Percentiles rank a stretch among this genome's conserved stretches.
These are phyloP conservation scores for Mesocentrotus franciscanus DNA, from an alignment of 53 echinoderm and acorn worm species.

Conservation along the genomic window DNA sequence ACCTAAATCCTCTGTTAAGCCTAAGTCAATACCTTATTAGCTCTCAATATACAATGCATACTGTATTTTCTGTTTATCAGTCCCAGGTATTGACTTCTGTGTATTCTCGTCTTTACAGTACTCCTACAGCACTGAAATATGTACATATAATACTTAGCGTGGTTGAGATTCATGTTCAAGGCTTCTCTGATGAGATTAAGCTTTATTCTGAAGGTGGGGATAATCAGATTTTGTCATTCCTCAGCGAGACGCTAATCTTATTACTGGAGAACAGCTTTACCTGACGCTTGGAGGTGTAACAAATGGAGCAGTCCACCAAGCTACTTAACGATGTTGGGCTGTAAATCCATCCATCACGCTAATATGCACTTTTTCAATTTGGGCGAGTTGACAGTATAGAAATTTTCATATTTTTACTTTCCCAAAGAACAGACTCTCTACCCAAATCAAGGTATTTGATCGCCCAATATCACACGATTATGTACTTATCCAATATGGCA, in stretches of 20 bases:
- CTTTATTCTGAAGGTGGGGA: conserved; percentile 9
- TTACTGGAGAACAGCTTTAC: neutral
- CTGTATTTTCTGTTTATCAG: too few relatives aligned
- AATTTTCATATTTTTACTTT: neutral
- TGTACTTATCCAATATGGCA: neutral
- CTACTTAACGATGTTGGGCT: neutral
- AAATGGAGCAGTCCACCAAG: neutral
- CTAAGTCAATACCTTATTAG: too few relatives aligned
- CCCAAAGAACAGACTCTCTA: neutral
- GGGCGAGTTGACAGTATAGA: neutral
- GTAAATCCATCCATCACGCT: neutral
- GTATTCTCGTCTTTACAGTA: neutral
- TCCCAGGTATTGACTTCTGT: too few relatives aligned
- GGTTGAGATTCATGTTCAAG: neutral
- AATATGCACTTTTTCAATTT: neutral
- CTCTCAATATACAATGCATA: too few relatives aligned
- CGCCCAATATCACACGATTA: neutral
- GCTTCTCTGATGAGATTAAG: conserved; percentile 15
- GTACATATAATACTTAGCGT: neutral
- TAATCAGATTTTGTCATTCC: conserved; percentile 33
- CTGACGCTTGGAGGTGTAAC: neutral
- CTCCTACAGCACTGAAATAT: neutral
- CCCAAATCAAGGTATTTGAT: neutral
- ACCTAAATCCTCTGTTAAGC: too few relatives aligned
- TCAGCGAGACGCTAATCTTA: neutral